Percentiles rank a stretch among this genome's conserved stretches.
Conservation (phyloP, 2,797 vertebrate species). For the Lindbergichthys nudifrons region DNA sequence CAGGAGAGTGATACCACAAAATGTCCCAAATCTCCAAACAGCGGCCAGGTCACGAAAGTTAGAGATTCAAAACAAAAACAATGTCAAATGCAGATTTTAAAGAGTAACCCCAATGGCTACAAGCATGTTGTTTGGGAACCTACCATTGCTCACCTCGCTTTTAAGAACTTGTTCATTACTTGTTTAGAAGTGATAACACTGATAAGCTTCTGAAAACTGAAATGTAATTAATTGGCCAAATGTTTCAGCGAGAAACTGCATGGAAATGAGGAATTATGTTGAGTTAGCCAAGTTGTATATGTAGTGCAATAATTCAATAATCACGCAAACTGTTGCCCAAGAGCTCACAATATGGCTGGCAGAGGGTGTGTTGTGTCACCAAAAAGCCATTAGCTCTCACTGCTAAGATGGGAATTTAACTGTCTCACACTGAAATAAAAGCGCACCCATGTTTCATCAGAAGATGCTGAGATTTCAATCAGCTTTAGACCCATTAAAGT, state of each 20-base stretch:
- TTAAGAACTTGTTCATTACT: background rate
- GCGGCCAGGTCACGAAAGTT: background rate
- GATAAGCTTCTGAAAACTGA: background rate
- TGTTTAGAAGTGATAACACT: conserved; percentile 1
- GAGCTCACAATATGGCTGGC: conserved; percentile 9
- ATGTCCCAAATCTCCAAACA: conserved; percentile 26
- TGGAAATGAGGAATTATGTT: background rate
- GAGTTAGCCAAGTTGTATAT: background rate
- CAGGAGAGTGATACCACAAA: conserved; percentile 18
- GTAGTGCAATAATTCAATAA: background rate
- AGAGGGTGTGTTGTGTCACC: conserved; percentile 9
- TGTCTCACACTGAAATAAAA: conserved; percentile 1
- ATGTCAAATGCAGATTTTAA: background rate
- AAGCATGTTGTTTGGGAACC: background rate
- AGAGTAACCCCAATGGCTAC: background rate
- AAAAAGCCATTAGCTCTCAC: conserved; percentile 12
- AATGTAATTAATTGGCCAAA: background rate
- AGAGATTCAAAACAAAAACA: background rate
- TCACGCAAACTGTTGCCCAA: conserved; percentile 5
- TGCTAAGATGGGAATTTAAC: conserved; percentile 3
- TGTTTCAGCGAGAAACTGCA: background rate
- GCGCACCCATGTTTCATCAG: conserved; percentile 14
- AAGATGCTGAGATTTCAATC: conserved; percentile 11
- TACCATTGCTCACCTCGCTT: background rate
- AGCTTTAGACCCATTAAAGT: conserved; percentile 16